Evolutionary conservation across 1,140 invertebrate species (phyloP).

Genomic region (Caenorhabditis inopinata): DNA sequence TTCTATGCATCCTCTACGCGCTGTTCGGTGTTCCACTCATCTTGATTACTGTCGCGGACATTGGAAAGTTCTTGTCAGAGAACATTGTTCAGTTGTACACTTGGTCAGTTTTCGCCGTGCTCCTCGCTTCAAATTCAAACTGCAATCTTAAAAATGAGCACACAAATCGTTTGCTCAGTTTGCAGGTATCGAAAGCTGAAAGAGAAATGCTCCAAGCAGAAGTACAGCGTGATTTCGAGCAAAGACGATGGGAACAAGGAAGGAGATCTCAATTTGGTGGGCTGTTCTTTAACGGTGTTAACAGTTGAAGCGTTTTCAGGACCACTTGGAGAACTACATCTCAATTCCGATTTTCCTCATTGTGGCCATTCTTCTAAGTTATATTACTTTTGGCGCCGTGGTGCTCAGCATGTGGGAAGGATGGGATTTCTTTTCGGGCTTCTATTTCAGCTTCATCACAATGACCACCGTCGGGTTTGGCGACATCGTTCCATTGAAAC

Average conservation of each 20-base stretch:
- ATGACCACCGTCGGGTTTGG: constrained; percentile 66
- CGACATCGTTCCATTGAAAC: constrained; percentile 63
- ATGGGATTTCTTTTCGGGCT: constrained; percentile 62
- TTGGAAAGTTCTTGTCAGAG: constrained; percentile 65
- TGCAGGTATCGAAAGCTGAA: constrained; percentile 28
- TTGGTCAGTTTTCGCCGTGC: constrained; percentile 48
- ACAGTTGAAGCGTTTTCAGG: neutral
- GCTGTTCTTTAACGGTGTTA: neutral
- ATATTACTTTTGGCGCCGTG: constrained; percentile 64
- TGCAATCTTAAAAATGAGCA: too few relatives aligned
- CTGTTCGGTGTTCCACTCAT: constrained; percentile 65
- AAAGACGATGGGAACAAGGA: constrained; percentile 39
- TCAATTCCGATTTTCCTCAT: constrained; percentile 63
- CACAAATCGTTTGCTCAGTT: too few relatives aligned
- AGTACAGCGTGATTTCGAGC: constrained; percentile 30
- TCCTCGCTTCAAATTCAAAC: too few relatives aligned
- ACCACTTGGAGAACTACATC: constrained; percentile 58
- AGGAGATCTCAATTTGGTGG: constrained; percentile 50
- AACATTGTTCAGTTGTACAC: constrained; percentile 63
- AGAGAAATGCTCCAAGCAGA: constrained; percentile 34
- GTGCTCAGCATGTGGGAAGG: constrained; percentile 61
- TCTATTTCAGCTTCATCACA: constrained; percentile 66
- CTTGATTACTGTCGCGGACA: constrained; percentile 65
- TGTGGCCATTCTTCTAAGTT: constrained; percentile 61
- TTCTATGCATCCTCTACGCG: constrained; percentile 65